These are phyloP conservation scores for Lophotis ruficrista DNA, from an alignment of 2,113 vertebrate genomes.

Conservation along the genomic window DNA sequence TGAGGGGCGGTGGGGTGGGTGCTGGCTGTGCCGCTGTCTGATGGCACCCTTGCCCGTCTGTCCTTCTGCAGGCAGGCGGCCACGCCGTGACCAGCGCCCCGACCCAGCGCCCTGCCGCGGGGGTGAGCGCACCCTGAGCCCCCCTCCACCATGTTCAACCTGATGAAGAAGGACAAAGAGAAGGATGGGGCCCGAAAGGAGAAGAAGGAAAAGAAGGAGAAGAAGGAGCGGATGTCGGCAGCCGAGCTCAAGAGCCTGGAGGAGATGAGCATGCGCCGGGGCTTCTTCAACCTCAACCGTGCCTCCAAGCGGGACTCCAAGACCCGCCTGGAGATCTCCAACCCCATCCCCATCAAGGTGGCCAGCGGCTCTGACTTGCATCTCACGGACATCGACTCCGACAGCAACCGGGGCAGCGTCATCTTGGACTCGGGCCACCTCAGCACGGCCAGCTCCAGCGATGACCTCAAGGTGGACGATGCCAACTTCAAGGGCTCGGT, in stretches of 20 bases:
- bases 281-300: slow-evolving; percentile 92
- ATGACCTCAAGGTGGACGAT: slow-evolving; percentile 84
- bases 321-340: slow-evolving; percentile 90
- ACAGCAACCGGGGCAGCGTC: slow-evolving; percentile 81
- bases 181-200: slow-evolving; percentile 84
- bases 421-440: slow-evolving; percentile 80
- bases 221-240: slow-evolving; percentile 94
- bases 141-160: slow-evolving; percentile 81
- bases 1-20: neutral
- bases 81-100: neutral
- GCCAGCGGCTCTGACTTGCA: slow-evolving; percentile 86
- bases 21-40: neutral
- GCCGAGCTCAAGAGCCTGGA: slow-evolving; percentile 93
- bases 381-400: slow-evolving; percentile 82
- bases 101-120: neutral
- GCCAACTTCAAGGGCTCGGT: slow-evolving; percentile 81
- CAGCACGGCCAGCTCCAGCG: slow-evolving; percentile 80
- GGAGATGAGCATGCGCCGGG: slow-evolving; percentile 92
- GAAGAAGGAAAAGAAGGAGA: slow-evolving; percentile 93
- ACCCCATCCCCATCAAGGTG: slow-evolving; percentile 94
- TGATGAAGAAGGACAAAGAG: slow-evolving; percentile 92
- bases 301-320: slow-evolving; percentile 87
- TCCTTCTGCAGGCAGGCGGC: slow-evolving; percentile 37
- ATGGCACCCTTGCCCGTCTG: neutral
- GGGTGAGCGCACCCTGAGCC: neutral